A percentile compares a stretch with the other conserved stretches of the same genome.
Evolutionary conservation across 2,797 vertebrate species (phyloP).

Genomic region (Halcyon chelicuti): DNA sequence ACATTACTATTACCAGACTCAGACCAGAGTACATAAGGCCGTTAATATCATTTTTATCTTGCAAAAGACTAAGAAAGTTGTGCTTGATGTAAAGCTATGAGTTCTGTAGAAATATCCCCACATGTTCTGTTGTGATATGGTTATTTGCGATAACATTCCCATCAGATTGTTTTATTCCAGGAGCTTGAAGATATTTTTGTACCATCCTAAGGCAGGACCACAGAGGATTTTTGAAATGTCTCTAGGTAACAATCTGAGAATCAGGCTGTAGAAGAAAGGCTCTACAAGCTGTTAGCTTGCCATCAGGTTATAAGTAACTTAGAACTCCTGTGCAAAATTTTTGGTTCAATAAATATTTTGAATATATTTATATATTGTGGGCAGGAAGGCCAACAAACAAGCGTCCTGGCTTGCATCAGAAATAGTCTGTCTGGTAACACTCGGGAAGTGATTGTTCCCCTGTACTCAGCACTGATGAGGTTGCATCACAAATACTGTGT

Average conservation of each 20-base stretch:
- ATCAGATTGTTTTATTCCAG: conserved; percentile 64
- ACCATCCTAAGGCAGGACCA: background rate
- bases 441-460: too few relatives aligned
- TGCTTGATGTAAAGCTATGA: background rate
- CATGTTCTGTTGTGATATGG: conserved; percentile 44
- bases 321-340: conserved; percentile 12
- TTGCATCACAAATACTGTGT: too few relatives aligned
- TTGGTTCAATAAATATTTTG: background rate
- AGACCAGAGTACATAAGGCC: background rate
- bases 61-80: background rate
- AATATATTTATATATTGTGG: background rate
- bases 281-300: background rate
- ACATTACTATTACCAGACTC: background rate
- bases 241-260: conserved; percentile 57
- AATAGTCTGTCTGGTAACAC: too few relatives aligned
- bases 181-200: conserved; percentile 37
- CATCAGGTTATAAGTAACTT: background rate
- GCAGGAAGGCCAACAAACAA: too few relatives aligned
- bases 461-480: too few relatives aligned
- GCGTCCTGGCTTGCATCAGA: too few relatives aligned
- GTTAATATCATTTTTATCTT: conserved; percentile 33
- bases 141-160: conserved; percentile 55
- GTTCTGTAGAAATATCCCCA: background rate
- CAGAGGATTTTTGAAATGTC: conserved; percentile 27
- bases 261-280: conserved; percentile 5